Conservation (phyloP, 2,113 vertebrate genomes). For the Entomyzon cyanotis region DNA sequence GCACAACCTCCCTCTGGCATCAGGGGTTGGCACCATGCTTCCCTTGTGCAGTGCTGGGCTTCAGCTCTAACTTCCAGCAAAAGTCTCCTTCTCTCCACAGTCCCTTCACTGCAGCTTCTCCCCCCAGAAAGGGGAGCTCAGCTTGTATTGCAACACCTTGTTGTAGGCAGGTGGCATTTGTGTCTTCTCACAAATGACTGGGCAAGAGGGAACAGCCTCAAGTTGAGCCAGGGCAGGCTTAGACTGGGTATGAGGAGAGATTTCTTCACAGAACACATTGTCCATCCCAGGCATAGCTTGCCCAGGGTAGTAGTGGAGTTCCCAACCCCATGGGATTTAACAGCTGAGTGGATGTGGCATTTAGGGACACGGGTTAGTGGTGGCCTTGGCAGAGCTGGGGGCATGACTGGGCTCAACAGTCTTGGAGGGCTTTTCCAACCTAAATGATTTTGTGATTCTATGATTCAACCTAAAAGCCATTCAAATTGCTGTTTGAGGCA, state of each 20-base stretch:
- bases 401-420: fast-evolving
- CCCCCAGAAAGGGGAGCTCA: not conserved
- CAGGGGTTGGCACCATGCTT: fast-evolving
- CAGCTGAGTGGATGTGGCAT: not conserved
- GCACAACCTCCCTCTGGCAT: fast-evolving
- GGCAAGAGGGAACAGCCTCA: fast-evolving
- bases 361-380: not conserved
- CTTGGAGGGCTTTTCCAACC: not conserved
- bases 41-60: not conserved
- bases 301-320: not conserved
- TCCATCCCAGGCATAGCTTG: not conserved
- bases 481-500: not conserved
- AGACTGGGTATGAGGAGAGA: not conserved
- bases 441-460: not conserved
- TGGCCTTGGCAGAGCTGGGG: not conserved
- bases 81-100: not conserved
- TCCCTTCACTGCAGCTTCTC: not conserved
- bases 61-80: not conserved
- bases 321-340: no score
- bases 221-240: not conserved
- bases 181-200: not conserved
- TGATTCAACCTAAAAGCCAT: not conserved
- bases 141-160: no score
- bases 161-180: not conserved
- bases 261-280: not conserved